Percentiles rank a stretch among this genome's conserved stretches.
These are phyloP conservation scores for Ormyrus pomaceus DNA, from an alignment of 2,888 invertebrate genomes.

Conservation along the genomic window DNA sequence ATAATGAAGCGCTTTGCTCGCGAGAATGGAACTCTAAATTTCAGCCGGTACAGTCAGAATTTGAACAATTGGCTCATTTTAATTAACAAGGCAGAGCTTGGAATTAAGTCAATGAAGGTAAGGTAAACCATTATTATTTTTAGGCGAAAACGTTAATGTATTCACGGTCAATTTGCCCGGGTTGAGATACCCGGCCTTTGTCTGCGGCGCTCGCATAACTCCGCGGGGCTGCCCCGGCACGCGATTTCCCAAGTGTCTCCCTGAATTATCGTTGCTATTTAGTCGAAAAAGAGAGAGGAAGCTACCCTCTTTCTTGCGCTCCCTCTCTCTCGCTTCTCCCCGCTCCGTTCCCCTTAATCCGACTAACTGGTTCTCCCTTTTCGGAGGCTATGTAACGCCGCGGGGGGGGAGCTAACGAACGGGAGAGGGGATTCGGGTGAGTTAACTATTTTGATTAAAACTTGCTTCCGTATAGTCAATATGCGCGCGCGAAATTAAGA, in stretches of 20 bases:
- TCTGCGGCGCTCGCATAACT: conserved; percentile 1
- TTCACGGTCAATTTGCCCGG: conserved; percentile 6
- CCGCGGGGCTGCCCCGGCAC: background rate
- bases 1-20: no score
- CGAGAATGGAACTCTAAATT: no score
- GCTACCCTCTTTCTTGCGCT: conserved; percentile 36
- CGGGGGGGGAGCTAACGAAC: background rate
- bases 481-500: conserved; percentile 46
- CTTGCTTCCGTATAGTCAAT: conserved; percentile 43
- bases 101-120: no score
- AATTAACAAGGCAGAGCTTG: no score
- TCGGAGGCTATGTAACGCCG: background rate
- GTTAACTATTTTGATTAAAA: conserved; percentile 54
- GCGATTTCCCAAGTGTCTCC: conserved; percentile 59
- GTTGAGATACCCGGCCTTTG: conserved; percentile 3
- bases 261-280: conserved; percentile 57
- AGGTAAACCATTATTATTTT: background rate
- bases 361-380: conserved; percentile 39
- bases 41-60: no score
- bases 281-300: conserved; percentile 46
- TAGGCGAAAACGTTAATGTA: background rate
- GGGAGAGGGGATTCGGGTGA: conserved; percentile 5
- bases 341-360: conserved; percentile 33
- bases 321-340: background rate
- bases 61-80: no score